Evolutionary conservation across 2,797 vertebrate species (phyloP), one percentile per base, ranked within the genome.

Genomic region (Aplochiton taeniatus): DNA sequence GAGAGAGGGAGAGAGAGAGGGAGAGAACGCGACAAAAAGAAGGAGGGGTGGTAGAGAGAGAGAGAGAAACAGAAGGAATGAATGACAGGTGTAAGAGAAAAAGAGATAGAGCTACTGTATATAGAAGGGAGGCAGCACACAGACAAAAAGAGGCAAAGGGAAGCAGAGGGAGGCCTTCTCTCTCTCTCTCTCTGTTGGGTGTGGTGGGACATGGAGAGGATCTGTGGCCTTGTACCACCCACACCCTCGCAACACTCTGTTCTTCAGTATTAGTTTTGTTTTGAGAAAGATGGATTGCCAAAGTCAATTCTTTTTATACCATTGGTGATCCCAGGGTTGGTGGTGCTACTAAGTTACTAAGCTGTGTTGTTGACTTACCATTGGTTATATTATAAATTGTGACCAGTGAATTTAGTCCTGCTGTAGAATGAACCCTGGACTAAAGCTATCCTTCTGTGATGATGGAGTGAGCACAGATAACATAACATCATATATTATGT

Each of bases 111-210:
- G 18, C n/a, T n/a, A n/a, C n/a, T n/a, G n/a, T n/a, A n/a, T n/a
- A n/a, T 31, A 13, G 13, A 55, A 65, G 46, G 12, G 80, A 81
- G 89, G 86, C 82, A 87, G 78, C 76, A 49, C 53, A 78, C 75
- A 56, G 71, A 70, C 74, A 62, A 77, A 78, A 70, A 85, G 72
- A 69, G 71, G 79, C 64, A 68, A 74, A 47, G 58, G n/a, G 1
- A 19, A 16, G 18, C 53, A 55, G 17, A 58, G 43, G 54, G 50
- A 44, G 60, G 51, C 61, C n/a, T n/a, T n/a, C n/a, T n/a, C n/a
- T n/a, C n/a, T n/a, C n/a, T n/a, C n/a, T n/a, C n/a, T 41, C 14
- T 20, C 17, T 47, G 31, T 18, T 18, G 51, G 51, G 49, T 48
- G 63, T 58, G 58, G 63, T 50, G 20, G 55, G 54, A 44, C 48